Percentiles rank a stretch among this genome's conserved stretches.
Evolutionary conservation across 1,140 invertebrate genomes (phyloP).

Genomic region (Aricia agestis): DNA sequence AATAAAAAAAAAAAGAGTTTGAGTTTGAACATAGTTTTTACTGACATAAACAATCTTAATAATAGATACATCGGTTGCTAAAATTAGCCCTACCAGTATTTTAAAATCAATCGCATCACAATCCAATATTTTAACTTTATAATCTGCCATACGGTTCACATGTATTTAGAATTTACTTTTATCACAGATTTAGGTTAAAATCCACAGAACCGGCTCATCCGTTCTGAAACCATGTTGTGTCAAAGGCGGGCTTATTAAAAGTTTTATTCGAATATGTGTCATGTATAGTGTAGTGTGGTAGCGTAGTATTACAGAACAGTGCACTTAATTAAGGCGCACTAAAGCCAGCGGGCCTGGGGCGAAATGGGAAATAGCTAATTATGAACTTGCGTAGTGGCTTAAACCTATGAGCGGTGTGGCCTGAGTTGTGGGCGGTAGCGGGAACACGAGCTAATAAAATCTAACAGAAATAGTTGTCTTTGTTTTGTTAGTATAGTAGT

Average conservation of each 20-base stretch:
- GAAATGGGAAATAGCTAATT: slow-evolving; percentile 70
- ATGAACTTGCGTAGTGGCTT: slow-evolving; percentile 62
- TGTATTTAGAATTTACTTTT: not conserved
- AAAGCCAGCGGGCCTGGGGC: slow-evolving; percentile 49
- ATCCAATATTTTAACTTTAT: too few species aligned
- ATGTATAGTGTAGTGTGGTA: not conserved
- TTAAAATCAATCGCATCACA: too few species aligned
- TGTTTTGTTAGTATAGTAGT: too few species aligned
- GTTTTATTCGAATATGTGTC: slow-evolving; percentile 14
- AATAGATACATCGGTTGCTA: too few species aligned
- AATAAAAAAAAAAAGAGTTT: too few species aligned
- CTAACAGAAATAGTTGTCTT: too few species aligned
- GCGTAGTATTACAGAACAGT: slow-evolving; percentile 37
- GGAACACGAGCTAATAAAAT: not conserved
- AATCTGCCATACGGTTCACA: too few species aligned
- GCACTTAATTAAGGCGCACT: slow-evolving; percentile 60
- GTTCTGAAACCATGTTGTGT: not conserved
- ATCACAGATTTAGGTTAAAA: not conserved
- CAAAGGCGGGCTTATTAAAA: slow-evolving; percentile 11
- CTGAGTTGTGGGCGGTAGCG: slow-evolving; percentile 23
- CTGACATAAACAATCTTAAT: too few species aligned
- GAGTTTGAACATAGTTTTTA: too few species aligned
- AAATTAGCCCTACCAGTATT: too few species aligned
- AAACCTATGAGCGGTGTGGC: slow-evolving; percentile 37
- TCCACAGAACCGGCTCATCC: not conserved